These are phyloP conservation scores for Drosophila albomicans DNA, from an alignment of 1,140 invertebrate species.

Conservation along the genomic window DNA sequence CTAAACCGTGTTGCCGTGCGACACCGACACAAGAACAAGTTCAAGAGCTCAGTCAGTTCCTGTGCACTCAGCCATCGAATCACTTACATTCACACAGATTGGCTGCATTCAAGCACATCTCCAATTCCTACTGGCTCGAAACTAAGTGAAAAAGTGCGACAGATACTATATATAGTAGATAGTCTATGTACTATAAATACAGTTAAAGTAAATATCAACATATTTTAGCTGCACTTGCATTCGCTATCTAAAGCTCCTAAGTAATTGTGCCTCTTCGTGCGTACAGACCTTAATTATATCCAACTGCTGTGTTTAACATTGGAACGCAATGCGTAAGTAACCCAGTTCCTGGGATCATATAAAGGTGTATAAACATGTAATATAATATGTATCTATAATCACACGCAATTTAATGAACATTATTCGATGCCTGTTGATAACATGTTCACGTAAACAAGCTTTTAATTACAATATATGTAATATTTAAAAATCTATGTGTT, in stretches of 20 bases:
- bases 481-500: too few relatives aligned
- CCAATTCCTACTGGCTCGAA: slow-evolving; percentile 19
- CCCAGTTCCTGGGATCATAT: too few relatives aligned
- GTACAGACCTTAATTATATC: slow-evolving; percentile 17
- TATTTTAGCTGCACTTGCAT: slow-evolving; percentile 29
- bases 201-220: slow-evolving; percentile 8
- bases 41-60: slow-evolving; percentile 22
- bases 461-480: too few relatives aligned
- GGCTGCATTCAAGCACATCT: slow-evolving; percentile 43
- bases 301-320: not conserved
- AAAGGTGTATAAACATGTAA: too few relatives aligned
- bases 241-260: not conserved
- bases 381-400: too few relatives aligned
- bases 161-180: not conserved
- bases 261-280: slow-evolving; percentile 37
- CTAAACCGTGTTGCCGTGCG: not conserved
- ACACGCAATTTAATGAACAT: too few relatives aligned
- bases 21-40: slow-evolving; percentile 14
- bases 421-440: too few relatives aligned
- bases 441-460: too few relatives aligned
- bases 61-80: slow-evolving; percentile 38
- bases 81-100: slow-evolving; percentile 34
- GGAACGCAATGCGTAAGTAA: too few relatives aligned
- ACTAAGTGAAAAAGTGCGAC: slow-evolving; percentile 16
- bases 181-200: not conserved